Evolutionary conservation across 2,113 vertebrate species (phyloP), one percentile per base, ranked within the genome.

Genomic region (Oceanodroma tethys): DNA sequence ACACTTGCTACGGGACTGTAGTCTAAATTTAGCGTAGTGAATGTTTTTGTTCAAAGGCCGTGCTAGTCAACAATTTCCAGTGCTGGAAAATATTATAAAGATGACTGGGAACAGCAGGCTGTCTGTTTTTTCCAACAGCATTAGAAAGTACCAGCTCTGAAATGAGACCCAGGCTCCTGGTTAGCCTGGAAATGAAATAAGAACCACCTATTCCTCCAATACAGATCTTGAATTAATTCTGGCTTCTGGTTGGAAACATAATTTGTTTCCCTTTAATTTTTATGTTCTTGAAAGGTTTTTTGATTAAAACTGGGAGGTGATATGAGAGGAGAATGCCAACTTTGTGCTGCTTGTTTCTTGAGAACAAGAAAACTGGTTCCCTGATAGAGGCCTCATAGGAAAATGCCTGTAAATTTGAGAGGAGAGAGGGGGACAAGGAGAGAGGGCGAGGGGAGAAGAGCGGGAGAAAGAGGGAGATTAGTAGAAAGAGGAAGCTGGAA

Each of bases 21-120:
- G 50, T 56, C 93, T 95, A 97, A 94, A 97, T 96, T 94, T 96
- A 96, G 85, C 50, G 88, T 75, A 92, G 88, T 92, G 90, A 94
- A 84, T 94, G 80, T 67, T 96, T 97, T 96, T 93, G 67, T 93
- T 96, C 94, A 94, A 93, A 93, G 92, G 42, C 92, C 5, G 13
- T 36, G n/a, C 91, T 93, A 93, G 90, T 97, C 97, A 96, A 96
- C 90, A 96, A 94, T 96, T 96, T 97, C 97, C 94, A 93, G 72
- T 83, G 59, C 93, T 97, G 96, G 97, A 97, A 97, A 97, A 96
- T 96, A 95, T 97, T 97, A 95, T 97, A 87, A 96, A 97, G 91
- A 94, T 88, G 84, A 72, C 92, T 97, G 72, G 71, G 88, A 97
- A 92, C 88, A 95, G 92, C 90, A 88, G 42, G 43, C 81, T 92